Evolutionary conservation across 2,113 vertebrate genomes (phyloP), one percentile per base, ranked within the genome.

Genomic region (Heterocephalus glaber): DNA sequence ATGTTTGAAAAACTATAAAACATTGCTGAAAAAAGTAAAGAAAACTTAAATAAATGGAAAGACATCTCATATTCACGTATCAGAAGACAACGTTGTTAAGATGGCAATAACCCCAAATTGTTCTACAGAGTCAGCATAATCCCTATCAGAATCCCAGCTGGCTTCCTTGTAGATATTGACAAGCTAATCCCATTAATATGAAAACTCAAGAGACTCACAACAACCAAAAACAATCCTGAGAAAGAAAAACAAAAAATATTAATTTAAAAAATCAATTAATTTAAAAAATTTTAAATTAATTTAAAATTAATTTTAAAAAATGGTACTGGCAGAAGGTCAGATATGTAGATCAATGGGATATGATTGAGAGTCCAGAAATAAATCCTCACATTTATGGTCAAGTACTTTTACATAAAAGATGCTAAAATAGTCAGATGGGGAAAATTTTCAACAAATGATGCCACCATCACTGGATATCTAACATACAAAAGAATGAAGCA

Each of bases 341-440:
- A 26, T n/a, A 76, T 47, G 38, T 68, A 83, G 17, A 92, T 61
- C 56, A 76, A 54, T 74, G 26, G 10, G 52, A 81, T 80, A 68
- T 3, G 94, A 52, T 7, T 90, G 33, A 93, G 11, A 93, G 24
- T 52, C 14, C 61, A 94, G n/a, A 94, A 94, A 92, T 63, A 80
- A 89, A 56, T 0, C 16, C 17, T 95, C 30, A 87, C 2, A 54
- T 82, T 52, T 81, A 91, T 3, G 61, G 19, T 80, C 17, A 92
- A 87, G 22, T 38, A 49, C 89, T 89, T 94, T 93, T 95, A 83
- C 7, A 76, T 14, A 72, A 87, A 80, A 26, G 22, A 54, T 90
- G n/a, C 41, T 47, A 49, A 90, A 41, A 80, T 7, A 56, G 17
- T 90, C 58, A 72, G 89, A 77, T 58, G 24, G 28, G 54, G 33